Evolutionary conservation across 64 coral and sea anemone species (phyloP), one percentile per base, ranked within the genome.

Genomic region (Montipora efflorescens): DNA sequence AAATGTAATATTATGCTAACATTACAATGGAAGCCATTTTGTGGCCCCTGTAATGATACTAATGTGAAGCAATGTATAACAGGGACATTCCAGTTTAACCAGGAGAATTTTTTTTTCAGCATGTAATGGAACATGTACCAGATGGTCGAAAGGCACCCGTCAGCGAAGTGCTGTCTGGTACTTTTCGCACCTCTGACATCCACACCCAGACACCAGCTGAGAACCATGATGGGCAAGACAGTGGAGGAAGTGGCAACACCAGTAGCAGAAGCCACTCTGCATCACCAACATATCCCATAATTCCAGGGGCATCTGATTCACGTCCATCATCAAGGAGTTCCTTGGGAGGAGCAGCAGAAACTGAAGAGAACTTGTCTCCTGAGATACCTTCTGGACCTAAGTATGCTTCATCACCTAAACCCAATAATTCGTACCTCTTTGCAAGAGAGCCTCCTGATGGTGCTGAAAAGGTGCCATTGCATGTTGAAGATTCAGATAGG

Each of bases 371-470:
- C 47, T 71, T 52, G 46, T 95, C 97, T 48, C 94, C 94, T 58
- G 97, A 98, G 19, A 69, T 92, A 48, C 77, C 91, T 51, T 45
- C 59, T 57, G 82, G 94, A 0, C 74, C 91, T 57, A 98, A 98
- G 62, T 98, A 96, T 94, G 97, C 97, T 16, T 98, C 97, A 5
- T 98, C 97, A 19, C 97, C 97, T 8, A 98, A 94, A 59, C 97
- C 97, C 25, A 98, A 98, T 47, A 98, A 98, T 2, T 94, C 94
- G 0, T 98, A 96, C 74, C 79, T 92, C 36, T 98, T 98, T 94
- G 94, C 94, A 22, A 90, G 97, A 55, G 97, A 98, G 16, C 97
- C 97, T 55, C 97, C 97, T 52, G 97, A 98, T 87, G 97, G 97
- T 43, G 97, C 97, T 7, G 97, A 98, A 85, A 98, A 98, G 67